A percentile compares a stretch with the other conserved stretches of the same genome.
Conservation (phyloP, 2,113 vertebrate species). For the Balaenoptera acutorostrata region DNA sequence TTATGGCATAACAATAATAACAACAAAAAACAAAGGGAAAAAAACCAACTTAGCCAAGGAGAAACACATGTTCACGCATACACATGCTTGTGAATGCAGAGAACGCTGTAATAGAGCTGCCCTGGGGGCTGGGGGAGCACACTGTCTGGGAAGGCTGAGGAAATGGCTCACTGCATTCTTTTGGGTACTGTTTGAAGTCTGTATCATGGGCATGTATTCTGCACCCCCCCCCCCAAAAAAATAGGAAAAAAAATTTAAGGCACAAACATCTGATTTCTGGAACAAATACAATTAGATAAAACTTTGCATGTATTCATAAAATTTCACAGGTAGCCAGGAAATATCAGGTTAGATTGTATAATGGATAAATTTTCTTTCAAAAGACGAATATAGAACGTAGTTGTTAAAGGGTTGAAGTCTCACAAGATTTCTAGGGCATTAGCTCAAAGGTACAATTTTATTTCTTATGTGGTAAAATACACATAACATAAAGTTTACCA, state of each 20-base stretch:
- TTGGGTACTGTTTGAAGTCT: neutral
- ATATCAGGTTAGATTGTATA: neutral
- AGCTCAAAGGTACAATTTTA: neutral
- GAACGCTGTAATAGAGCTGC: neutral
- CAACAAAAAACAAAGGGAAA: neutral
- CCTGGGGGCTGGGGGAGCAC: neutral
- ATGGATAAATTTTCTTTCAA: neutral
- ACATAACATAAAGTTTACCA: neutral
- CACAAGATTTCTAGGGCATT: neutral
- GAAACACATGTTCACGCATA: neutral
- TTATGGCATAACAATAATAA: neutral
- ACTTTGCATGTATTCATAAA: neutral
- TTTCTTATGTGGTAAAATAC: neutral
- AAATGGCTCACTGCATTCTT: neutral
- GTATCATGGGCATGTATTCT: neutral
- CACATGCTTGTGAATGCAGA: neutral
- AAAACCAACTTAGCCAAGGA: neutral
- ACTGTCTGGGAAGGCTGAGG: neutral
- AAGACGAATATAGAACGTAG: neutral
- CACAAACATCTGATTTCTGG: neutral
- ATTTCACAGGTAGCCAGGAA: neutral
- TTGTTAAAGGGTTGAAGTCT: neutral
- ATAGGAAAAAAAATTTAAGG: neutral
- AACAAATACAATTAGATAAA: slow-evolving; percentile 18
- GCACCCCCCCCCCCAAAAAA: neutral